phyloP scores from a whole-genome alignment of 2,797 vertebrate species.

The Spondyliosoma cantharus region DNA sequence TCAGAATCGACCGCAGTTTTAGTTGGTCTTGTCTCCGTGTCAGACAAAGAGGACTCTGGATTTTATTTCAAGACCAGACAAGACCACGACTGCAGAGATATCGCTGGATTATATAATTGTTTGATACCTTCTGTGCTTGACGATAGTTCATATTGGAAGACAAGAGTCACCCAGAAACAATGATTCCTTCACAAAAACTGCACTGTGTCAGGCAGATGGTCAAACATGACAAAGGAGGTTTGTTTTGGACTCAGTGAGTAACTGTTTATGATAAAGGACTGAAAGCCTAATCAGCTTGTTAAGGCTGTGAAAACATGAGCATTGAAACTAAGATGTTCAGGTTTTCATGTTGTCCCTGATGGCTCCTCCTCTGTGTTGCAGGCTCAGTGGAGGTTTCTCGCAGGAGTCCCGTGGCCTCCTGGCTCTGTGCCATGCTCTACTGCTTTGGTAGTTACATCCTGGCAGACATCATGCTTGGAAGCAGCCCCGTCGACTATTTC shows the following conservation, averaged over 20 bases:
- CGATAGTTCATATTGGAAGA: too few species aligned
- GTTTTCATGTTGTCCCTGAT: slow-evolving; percentile 8
- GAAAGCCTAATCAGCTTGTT: background rate
- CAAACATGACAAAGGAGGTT: too few species aligned
- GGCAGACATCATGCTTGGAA: slow-evolving; percentile 93
- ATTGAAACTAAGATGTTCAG: background rate
- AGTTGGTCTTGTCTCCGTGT: too few species aligned
- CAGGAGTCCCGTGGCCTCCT: slow-evolving; percentile 93
- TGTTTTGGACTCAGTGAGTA: background rate
- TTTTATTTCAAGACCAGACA: too few species aligned
- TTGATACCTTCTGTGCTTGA: too few species aligned
- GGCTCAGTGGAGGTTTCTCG: slow-evolving; percentile 92
- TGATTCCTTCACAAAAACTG: too few species aligned
- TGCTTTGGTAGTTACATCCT: slow-evolving; percentile 98
- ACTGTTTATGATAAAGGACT: background rate
- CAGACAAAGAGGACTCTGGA: too few species aligned
- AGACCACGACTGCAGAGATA: too few species aligned
- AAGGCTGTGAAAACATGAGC: background rate
- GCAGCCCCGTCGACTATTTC: slow-evolving; percentile 91
- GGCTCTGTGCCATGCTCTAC: slow-evolving; percentile 99
- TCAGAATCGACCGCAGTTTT: too few species aligned
- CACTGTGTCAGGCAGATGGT: too few species aligned
- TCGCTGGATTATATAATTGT: too few species aligned
- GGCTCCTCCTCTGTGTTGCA: slow-evolving; percentile 58
- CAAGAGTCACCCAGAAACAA: too few species aligned